Evolutionary conservation across 2,888 invertebrate species (phyloP).

Genomic region (Baccha elongata): DNA sequence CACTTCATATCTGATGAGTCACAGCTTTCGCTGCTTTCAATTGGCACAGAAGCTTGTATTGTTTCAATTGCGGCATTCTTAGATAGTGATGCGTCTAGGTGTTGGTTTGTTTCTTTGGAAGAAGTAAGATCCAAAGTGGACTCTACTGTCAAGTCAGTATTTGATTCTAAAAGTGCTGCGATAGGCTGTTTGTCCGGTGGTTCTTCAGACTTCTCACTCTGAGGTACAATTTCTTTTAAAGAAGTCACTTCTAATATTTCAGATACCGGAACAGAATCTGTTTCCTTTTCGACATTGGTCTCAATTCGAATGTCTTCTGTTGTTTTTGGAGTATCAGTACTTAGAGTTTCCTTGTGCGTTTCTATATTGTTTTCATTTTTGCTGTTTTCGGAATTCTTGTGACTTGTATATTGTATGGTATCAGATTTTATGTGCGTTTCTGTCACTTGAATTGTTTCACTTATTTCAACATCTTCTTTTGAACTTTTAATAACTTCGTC

Average conservation of each 20-base stretch:
- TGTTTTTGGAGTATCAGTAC: neutral
- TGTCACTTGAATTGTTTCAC: neutral
- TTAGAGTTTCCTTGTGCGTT: constrained; percentile 11
- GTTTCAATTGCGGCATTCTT: too few species aligned
- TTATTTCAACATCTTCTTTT: neutral
- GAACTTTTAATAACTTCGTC: constrained; percentile 17
- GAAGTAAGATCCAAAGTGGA: too few species aligned
- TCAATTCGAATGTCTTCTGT: neutral
- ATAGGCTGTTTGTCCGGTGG: neutral
- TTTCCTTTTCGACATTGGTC: neutral
- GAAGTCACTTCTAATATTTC: neutral
- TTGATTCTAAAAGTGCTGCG: too few species aligned
- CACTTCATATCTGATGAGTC: too few species aligned
- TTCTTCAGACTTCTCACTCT: neutral
- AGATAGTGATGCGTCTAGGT: too few species aligned
- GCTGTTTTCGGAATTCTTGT: constrained; percentile 20
- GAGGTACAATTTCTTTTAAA: neutral
- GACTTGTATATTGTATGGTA: constrained; percentile 3
- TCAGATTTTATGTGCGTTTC: constrained; percentile 30
- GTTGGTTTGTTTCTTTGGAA: too few species aligned
- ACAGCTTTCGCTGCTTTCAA: too few species aligned
- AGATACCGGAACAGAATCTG: neutral
- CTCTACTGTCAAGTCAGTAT: too few species aligned
- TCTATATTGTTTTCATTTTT: neutral
- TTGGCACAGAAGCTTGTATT: too few species aligned